Conservation (phyloP, 1,140 invertebrate genomes). For the Anastrepha obliqua region DNA sequence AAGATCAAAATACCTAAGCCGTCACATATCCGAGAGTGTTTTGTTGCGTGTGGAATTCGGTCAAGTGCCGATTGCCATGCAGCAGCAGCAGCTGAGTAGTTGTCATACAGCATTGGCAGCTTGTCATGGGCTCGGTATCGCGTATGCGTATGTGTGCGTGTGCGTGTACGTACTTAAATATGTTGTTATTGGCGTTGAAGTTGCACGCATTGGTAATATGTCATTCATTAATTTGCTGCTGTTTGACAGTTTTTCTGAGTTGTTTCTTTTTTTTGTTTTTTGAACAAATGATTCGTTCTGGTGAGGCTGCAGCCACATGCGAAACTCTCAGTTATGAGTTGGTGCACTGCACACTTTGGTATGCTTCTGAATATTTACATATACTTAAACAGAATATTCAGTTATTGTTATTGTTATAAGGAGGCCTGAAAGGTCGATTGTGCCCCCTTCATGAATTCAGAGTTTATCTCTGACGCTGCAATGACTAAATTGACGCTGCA, state of each 20-base stretch:
- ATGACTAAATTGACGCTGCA: too few species aligned
- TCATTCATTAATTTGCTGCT: slow-evolving; percentile 34
- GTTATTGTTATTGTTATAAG: too few species aligned
- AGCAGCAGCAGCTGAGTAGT: not conserved
- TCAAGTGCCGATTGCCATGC: slow-evolving; percentile 16
- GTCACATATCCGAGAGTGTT: not conserved
- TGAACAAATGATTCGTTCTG: not conserved
- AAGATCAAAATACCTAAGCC: not conserved
- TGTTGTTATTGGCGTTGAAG: not conserved
- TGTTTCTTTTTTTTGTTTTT: not conserved
- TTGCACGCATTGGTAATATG: slow-evolving; percentile 34
- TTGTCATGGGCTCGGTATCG: not conserved
- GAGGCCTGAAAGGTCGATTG: too few species aligned
- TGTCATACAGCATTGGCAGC: slow-evolving; percentile 24
- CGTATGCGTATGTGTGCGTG: not conserved
- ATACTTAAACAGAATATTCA: too few species aligned
- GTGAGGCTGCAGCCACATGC: not conserved
- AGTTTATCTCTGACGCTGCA: too few species aligned
- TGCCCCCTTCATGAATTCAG: too few species aligned
- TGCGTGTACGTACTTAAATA: not conserved
- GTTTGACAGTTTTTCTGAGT: slow-evolving; percentile 5
- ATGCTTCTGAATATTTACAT: too few species aligned
- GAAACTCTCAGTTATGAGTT: too few species aligned
- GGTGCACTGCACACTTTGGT: not conserved
- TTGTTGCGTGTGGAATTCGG: slow-evolving; percentile 38